Evolutionary conservation across 2,888 invertebrate genomes (phyloP).

Genomic region (Aspidiotus destructor): DNA sequence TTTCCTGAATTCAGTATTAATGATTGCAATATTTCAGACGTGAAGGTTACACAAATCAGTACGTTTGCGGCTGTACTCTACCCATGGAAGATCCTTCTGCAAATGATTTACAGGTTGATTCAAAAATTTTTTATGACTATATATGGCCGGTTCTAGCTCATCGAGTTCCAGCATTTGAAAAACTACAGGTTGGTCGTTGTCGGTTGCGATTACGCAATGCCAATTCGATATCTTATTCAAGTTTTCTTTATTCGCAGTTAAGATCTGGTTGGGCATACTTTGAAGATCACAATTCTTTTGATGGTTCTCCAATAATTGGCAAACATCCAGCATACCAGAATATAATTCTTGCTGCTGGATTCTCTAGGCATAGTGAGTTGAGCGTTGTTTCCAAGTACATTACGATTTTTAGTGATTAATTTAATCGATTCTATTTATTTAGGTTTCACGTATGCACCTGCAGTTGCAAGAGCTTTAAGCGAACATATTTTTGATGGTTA

Average conservation of each 20-base stretch:
- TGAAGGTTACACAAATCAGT: constrained; percentile 72
- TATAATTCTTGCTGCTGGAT: constrained; percentile 79
- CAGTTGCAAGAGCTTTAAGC: constrained; percentile 75
- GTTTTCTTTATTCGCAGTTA: constrained; percentile 47
- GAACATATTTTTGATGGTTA: constrained; percentile 72
- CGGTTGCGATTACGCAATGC: neutral
- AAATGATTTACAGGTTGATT: constrained; percentile 60
- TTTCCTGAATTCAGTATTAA: too few species aligned
- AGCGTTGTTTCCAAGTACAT: neutral
- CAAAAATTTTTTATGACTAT: constrained; percentile 57
- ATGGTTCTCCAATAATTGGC: constrained; percentile 85
- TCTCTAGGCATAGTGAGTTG: constrained; percentile 71
- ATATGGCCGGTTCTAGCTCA: constrained; percentile 67
- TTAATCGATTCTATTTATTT: constrained; percentile 24
- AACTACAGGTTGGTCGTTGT: constrained; percentile 54
- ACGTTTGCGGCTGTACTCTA: constrained; percentile 70
- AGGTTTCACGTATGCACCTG: constrained; percentile 89
- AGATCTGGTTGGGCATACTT: constrained; percentile 70
- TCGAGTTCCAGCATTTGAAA: constrained; percentile 70
- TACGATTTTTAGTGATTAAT: too few species aligned
- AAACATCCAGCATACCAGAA: constrained; percentile 75
- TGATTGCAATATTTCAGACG: constrained; percentile 44
- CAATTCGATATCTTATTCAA: neutral
- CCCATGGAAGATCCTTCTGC: constrained; percentile 51
- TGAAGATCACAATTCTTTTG: constrained; percentile 84